Conservation (phyloP, 2,797 vertebrate species). For the Podarcis lilfordi region DNA sequence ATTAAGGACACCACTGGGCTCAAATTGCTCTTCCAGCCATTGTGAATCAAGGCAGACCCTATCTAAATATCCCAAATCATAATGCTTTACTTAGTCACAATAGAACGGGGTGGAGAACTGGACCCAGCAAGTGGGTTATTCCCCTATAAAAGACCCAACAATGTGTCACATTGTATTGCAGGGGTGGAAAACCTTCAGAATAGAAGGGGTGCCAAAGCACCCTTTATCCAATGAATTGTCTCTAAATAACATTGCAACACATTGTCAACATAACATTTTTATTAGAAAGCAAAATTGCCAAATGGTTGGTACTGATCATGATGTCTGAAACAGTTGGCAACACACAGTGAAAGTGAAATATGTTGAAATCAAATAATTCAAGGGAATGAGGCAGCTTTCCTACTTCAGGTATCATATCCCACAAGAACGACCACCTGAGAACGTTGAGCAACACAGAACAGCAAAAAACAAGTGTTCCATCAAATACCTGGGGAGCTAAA, state of each 20-base stretch:
- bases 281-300: conserved; percentile 18
- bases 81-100: neutral
- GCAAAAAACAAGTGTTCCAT: conserved; percentile 21
- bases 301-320: conserved; percentile 15
- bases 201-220: neutral
- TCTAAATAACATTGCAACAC: neutral
- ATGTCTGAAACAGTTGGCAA: conserved; percentile 43
- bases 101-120: neutral
- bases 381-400: conserved; percentile 20
- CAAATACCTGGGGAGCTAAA: conserved; percentile 23
- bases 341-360: conserved; percentile 41
- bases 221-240: conserved; percentile 8
- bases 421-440: neutral
- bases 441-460: neutral
- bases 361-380: conserved; percentile 30
- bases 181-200: neutral
- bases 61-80: neutral
- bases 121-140: neutral
- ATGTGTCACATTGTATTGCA: neutral
- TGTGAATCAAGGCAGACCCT: neutral
- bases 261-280: neutral
- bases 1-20: too few species aligned
- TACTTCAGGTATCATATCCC: conserved; percentile 9
- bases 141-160: neutral
- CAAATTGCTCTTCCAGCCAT: neutral